phyloP scores from a whole-genome alignment of 2,888 invertebrate genomes.

The Lumbricus terrestris region DNA sequence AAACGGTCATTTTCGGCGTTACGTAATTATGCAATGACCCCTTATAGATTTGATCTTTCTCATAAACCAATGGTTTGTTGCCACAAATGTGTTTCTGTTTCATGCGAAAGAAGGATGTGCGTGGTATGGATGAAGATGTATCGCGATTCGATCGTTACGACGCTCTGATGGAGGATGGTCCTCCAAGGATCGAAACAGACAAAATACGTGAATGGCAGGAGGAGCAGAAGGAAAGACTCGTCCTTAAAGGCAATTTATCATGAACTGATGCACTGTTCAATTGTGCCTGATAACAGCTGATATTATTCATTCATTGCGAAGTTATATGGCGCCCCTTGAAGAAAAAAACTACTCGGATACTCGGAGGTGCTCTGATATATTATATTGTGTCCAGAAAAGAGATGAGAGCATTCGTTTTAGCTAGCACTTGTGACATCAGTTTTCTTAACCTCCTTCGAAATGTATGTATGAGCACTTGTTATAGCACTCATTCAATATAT shows the following conservation, averaged over 20 bases:
- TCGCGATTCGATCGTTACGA: constrained; percentile 10
- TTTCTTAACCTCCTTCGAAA: no score
- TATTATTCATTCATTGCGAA: no score
- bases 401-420: neutral
- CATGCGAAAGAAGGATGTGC: neutral
- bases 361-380: no score
- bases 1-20: no score
- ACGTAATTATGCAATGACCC: no score
- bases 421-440: neutral
- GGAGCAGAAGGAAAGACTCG: constrained; percentile 75
- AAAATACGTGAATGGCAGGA: constrained; percentile 94
- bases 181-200: constrained; percentile 69
- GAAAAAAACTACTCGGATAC: no score
- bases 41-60: neutral
- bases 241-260: constrained; percentile 52
- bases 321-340: no score
- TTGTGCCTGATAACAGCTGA: neutral
- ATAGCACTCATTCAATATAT: no score
- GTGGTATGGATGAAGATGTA: neutral
- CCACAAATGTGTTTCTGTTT: neutral
- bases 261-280: neutral
- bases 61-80: neutral
- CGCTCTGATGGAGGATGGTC: neutral
- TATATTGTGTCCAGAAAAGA: neutral
- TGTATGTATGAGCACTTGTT: no score